Conservation (phyloP, 1,140 invertebrate species). For the Leptestheria dahalacensis region DNA sequence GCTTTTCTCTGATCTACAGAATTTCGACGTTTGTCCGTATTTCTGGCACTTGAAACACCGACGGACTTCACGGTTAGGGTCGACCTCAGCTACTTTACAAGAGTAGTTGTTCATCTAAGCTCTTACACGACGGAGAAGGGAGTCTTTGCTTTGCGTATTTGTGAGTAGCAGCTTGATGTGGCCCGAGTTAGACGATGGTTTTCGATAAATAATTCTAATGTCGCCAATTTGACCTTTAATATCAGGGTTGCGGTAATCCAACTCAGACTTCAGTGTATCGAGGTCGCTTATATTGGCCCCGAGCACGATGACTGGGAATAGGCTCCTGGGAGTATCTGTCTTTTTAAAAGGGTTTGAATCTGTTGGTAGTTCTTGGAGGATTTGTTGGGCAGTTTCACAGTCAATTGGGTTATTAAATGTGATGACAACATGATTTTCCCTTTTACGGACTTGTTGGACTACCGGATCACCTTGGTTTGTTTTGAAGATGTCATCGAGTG, state of each 20-base stretch:
- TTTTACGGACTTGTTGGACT: not conserved
- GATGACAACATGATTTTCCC: not conserved
- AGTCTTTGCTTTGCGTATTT: not conserved
- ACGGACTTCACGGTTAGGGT: not conserved
- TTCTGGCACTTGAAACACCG: constrained; percentile 2
- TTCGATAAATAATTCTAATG: not conserved
- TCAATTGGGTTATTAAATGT: not conserved
- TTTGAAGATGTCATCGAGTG: not conserved
- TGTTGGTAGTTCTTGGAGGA: not conserved
- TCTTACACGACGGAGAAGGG: not conserved
- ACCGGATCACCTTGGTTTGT: not conserved
- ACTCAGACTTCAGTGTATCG: not conserved
- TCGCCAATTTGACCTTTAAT: not conserved
- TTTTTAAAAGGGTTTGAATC: not conserved
- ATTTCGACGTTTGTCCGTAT: not conserved
- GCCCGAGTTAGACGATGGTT: not conserved
- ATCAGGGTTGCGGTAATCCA: not conserved
- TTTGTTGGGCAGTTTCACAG: not conserved
- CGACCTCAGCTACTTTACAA: not conserved
- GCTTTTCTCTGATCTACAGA: not conserved
- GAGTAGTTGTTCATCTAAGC: not conserved
- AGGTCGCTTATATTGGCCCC: not conserved
- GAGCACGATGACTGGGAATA: not conserved
- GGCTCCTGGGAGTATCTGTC: not conserved
- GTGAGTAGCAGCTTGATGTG: not conserved